phyloP scores from a whole-genome alignment of 2,113 vertebrate genomes.

The Acrocephalus arundinaceus region DNA sequence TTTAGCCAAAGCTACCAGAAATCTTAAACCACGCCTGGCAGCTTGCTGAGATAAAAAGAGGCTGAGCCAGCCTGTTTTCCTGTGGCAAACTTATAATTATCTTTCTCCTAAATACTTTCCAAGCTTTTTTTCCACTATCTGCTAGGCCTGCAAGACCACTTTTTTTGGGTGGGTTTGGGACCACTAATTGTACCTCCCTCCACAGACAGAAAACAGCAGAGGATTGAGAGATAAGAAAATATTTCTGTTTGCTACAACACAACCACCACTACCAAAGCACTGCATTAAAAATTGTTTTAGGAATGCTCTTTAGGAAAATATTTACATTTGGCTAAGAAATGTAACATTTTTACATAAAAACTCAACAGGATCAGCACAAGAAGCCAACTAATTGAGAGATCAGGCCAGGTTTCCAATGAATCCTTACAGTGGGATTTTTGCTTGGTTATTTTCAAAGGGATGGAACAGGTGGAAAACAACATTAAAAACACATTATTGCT shows the following conservation, averaged over 20 bases:
- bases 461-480: conserved; percentile 38
- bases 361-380: neutral
- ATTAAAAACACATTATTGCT: neutral
- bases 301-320: neutral
- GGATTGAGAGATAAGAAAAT: conserved; percentile 17
- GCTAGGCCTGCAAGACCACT: conserved; percentile 22
- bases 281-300: neutral
- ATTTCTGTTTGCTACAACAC: neutral
- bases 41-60: conserved; percentile 56
- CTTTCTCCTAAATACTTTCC: conserved; percentile 72
- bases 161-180: conserved; percentile 33
- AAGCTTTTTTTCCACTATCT: conserved; percentile 72
- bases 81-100: conserved; percentile 59
- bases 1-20: conserved; percentile 73
- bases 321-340: neutral
- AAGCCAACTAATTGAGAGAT: neutral
- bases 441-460: neutral
- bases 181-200: neutral
- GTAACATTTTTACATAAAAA: neutral
- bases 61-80: conserved; percentile 63
- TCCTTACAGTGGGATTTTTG: neutral
- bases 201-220: neutral
- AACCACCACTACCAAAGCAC: neutral
- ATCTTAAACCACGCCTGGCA: conserved; percentile 62
- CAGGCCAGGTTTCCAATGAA: neutral